Conservation (phyloP, 2,113 vertebrate genomes). For the Miniopterus natalensis region DNA sequence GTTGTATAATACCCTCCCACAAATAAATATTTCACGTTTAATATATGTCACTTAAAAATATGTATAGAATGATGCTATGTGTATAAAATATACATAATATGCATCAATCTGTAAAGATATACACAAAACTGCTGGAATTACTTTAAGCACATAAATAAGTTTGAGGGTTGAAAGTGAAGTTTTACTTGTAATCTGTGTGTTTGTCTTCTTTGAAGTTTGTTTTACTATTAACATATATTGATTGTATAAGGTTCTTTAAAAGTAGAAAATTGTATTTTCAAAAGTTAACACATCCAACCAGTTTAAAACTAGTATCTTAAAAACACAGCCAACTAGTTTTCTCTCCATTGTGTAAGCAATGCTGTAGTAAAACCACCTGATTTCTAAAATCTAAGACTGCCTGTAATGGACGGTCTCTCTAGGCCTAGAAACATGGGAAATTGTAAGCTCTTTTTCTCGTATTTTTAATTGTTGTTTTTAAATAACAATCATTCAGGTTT, state of each 20-base stretch:
- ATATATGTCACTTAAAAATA: neutral
- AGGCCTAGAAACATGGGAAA: neutral
- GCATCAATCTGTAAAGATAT: neutral
- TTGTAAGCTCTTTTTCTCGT: neutral
- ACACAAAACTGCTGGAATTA: neutral
- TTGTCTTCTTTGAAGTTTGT: neutral
- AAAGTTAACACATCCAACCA: neutral
- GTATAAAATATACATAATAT: neutral
- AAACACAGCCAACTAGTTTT: neutral
- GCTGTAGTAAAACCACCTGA: neutral
- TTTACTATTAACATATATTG: neutral
- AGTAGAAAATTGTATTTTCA: neutral
- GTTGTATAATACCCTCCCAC: neutral
- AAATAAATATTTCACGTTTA: neutral
- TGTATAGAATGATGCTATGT: neutral
- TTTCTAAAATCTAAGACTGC: neutral
- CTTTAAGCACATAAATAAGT: neutral
- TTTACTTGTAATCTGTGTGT: neutral
- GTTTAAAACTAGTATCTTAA: neutral
- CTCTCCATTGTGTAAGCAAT: neutral
- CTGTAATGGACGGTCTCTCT: neutral
- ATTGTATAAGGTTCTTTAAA: neutral
- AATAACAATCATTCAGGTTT: neutral
- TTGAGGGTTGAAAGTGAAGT: neutral
- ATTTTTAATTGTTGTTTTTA: constrained; percentile 14